These are phyloP conservation scores for Toxotes jaculatrix DNA, from an alignment of 2,113 vertebrate species.

Conservation along the genomic window DNA sequence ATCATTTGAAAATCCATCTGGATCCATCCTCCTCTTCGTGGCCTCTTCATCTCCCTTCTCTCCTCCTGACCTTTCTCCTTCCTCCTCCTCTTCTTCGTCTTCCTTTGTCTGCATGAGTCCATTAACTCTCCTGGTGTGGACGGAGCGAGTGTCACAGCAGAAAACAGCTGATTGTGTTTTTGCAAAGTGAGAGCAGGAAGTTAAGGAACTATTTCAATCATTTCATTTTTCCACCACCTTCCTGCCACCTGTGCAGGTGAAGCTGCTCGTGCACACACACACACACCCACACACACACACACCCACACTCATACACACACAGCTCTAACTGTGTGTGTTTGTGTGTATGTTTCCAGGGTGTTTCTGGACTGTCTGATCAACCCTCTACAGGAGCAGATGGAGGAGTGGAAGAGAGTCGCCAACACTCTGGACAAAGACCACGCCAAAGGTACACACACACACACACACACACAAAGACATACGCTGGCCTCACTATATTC, in stretches of 20 bases:
- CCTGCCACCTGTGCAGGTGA: too few species aligned
- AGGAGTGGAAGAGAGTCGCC: constrained; percentile 95
- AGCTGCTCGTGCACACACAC: too few species aligned
- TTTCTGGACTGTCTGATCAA: constrained; percentile 96
- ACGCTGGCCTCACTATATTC: neutral
- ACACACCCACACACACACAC: neutral
- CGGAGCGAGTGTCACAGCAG: neutral
- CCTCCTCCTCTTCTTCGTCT: neutral
- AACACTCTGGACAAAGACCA: constrained; percentile 96
- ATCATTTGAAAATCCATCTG: too few species aligned
- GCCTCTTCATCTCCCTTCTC: neutral
- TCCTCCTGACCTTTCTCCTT: neutral
- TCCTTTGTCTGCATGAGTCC: constrained; percentile 5
- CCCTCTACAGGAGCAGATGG: constrained; percentile 95
- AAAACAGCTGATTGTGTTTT: too few species aligned
- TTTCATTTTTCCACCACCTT: too few species aligned
- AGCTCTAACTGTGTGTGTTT: constrained; percentile 3
- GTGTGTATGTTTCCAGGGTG: constrained; percentile 79
- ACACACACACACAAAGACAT: neutral
- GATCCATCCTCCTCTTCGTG: neutral
- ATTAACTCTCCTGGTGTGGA: neutral
- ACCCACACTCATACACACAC: neutral
- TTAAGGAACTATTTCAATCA: too few species aligned
- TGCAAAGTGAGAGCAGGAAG: too few species aligned
- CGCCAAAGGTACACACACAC: constrained; percentile 85